Conservation (phyloP, 2,888 invertebrate species). For the Diogma glabrata region DNA sequence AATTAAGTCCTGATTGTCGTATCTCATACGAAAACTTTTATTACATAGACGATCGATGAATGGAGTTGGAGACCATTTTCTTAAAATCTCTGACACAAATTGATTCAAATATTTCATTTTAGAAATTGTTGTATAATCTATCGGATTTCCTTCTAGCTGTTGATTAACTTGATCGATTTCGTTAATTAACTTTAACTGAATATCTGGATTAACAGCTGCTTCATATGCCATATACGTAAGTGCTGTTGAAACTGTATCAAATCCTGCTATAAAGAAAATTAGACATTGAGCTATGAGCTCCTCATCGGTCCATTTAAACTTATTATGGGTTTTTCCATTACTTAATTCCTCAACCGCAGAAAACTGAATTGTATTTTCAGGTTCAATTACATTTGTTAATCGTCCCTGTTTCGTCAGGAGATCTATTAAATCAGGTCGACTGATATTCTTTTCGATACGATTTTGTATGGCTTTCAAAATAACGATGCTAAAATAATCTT, state of each 20-base stretch:
- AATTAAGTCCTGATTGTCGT: slow-evolving; percentile 16
- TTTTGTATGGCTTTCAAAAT: too few species aligned
- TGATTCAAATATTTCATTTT: slow-evolving; percentile 51
- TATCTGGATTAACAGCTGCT: slow-evolving; percentile 44
- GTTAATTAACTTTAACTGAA: slow-evolving; percentile 41
- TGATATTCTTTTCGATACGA: too few species aligned
- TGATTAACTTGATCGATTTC: slow-evolving; percentile 38
- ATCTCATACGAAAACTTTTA: slow-evolving; percentile 36
- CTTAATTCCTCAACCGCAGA: too few species aligned
- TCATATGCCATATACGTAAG: slow-evolving; percentile 44
- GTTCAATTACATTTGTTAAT: too few species aligned
- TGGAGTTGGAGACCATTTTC: slow-evolving; percentile 39
- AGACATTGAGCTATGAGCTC: slow-evolving; percentile 47
- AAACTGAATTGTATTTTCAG: too few species aligned
- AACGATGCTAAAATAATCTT: too few species aligned
- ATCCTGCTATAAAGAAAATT: slow-evolving; percentile 45
- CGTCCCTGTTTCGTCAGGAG: too few species aligned
- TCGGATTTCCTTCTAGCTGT: neutral
- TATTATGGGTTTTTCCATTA: too few species aligned
- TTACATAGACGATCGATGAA: slow-evolving; percentile 39
- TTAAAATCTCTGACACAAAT: slow-evolving; percentile 43
- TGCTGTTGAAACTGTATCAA: slow-evolving; percentile 37
- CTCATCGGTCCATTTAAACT: too few species aligned
- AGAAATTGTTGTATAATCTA: slow-evolving; percentile 42
- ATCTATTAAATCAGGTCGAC: too few species aligned